phyloP scores from a whole-genome alignment of 2,888 invertebrate genomes.

The Netelia inedita region DNA sequence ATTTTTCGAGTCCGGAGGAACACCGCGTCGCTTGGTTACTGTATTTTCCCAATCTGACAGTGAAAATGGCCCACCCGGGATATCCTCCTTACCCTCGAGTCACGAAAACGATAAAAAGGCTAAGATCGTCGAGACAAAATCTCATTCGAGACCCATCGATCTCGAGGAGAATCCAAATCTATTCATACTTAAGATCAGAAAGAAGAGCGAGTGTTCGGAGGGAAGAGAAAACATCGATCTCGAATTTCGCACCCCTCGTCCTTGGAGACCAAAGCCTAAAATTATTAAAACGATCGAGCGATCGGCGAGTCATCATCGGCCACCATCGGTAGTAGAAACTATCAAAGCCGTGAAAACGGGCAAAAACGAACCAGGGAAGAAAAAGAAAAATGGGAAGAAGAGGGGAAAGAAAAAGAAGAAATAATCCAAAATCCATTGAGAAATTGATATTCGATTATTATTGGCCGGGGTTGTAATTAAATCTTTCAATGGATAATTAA shows the following conservation, averaged over 20 bases:
- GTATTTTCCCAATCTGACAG: conserved; percentile 59
- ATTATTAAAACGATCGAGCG: conserved; percentile 26
- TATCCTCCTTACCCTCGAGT: neutral
- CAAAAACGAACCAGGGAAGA: conserved; percentile 39
- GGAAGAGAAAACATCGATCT: conserved; percentile 77
- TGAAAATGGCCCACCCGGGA: conserved; percentile 17
- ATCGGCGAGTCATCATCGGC: conserved; percentile 1
- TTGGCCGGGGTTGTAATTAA: neutral
- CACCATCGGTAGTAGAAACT: neutral
- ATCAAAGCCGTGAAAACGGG: neutral
- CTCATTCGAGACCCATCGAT: conserved; percentile 59
- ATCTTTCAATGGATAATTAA: neutral
- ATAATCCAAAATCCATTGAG: conserved; percentile 13
- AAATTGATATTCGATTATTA: neutral
- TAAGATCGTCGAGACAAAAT: conserved; percentile 11
- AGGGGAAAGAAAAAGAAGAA: conserved; percentile 58
- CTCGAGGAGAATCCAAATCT: conserved; percentile 81
- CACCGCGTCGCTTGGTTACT: conserved; percentile 52
- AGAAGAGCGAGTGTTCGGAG: conserved; percentile 72
- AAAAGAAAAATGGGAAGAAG: conserved; percentile 58
- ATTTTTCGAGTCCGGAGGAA: conserved; percentile 39
- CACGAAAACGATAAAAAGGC: conserved; percentile 40
- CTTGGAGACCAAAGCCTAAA: conserved; percentile 74
- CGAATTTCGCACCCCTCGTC: conserved; percentile 80
- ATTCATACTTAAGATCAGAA: conserved; percentile 79